Percentiles rank a stretch among this genome's conserved stretches.
phyloP scores from a whole-genome alignment of 2,113 vertebrate genomes.

The Serilophus lunatus region DNA sequence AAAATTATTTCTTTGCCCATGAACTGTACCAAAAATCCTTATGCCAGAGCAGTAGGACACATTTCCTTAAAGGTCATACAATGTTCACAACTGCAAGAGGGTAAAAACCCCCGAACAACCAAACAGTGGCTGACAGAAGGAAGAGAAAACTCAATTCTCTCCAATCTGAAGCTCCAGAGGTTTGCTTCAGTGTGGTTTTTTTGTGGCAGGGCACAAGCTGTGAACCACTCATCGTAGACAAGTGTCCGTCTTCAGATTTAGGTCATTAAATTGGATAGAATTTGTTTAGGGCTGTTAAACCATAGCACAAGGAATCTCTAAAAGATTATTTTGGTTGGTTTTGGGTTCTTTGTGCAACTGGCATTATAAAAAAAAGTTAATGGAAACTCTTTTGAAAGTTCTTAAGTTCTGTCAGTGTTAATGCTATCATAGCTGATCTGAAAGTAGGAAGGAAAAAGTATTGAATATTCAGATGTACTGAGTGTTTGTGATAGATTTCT shows the following conservation, averaged over 20 bases:
- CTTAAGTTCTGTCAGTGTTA: not conserved
- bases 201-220: not conserved
- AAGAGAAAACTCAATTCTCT: not conserved
- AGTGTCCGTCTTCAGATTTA: not conserved
- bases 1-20: not conserved
- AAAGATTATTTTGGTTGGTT: not conserved
- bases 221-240: not conserved
- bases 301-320: not conserved
- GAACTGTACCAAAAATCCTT: not conserved
- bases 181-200: not conserved
- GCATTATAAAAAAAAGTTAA: not conserved
- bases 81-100: not conserved
- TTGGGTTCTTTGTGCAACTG: not conserved
- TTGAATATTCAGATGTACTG: not conserved
- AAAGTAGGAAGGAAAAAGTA: not conserved
- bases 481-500: not conserved
- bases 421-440: not conserved
- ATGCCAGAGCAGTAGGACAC: not conserved
- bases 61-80: not conserved
- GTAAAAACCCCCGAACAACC: not conserved
- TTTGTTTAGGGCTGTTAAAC: not conserved
- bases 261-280: not conserved
- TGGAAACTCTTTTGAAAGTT: not conserved
- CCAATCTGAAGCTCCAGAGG: not conserved
- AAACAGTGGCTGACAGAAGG: not conserved